These are phyloP conservation scores for Meriones unguiculatus DNA, from an alignment of 2,113 vertebrate genomes.

Conservation along the genomic window DNA sequence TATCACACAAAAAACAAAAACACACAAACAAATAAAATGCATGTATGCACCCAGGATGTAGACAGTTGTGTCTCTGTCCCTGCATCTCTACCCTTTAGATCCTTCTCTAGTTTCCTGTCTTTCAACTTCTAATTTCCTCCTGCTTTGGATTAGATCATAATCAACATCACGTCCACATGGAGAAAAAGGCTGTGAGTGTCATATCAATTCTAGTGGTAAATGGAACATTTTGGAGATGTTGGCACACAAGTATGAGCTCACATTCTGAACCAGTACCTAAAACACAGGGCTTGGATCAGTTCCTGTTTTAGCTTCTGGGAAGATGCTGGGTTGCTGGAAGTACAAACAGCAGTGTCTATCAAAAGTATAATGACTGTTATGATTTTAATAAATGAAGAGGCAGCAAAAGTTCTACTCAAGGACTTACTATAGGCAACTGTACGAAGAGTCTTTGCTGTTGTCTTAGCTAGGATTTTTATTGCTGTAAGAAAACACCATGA, in stretches of 20 bases:
- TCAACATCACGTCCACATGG: background rate
- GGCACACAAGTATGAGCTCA: background rate
- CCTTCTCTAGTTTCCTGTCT: background rate
- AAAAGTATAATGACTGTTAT: background rate
- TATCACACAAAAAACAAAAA: background rate
- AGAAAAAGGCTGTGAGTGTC: background rate
- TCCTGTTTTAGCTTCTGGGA: background rate
- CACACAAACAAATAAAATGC: no score
- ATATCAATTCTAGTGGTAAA: background rate
- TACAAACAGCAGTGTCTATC: background rate
- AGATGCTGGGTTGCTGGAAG: background rate
- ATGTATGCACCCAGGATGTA: background rate
- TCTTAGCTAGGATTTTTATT: background rate
- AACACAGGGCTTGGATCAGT: background rate
- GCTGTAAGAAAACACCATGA: background rate
- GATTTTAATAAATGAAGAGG: background rate
- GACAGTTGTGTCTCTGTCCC: background rate
- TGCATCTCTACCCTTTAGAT: background rate
- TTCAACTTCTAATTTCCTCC: background rate
- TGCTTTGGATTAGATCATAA: background rate
- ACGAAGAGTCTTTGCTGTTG: background rate
- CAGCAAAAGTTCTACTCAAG: background rate
- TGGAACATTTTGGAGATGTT: constrained; percentile 36
- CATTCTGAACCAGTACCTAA: background rate
- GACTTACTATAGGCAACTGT: background rate